Percentiles rank a stretch among this genome's conserved stretches.
phyloP scores from a whole-genome alignment of 2,113 vertebrate species.

The Oreochromis niloticus region DNA sequence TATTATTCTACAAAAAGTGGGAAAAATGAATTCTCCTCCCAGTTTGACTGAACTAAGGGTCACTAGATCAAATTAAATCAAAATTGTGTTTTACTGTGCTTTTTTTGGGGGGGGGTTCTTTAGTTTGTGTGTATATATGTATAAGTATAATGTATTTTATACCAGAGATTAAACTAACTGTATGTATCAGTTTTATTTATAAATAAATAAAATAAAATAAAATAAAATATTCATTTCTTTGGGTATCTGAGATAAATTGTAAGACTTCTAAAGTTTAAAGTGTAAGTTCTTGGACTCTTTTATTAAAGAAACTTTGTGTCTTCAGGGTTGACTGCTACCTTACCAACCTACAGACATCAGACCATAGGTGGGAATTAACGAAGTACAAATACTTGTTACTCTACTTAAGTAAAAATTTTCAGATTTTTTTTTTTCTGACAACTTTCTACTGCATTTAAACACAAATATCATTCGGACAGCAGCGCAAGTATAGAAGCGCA shows the following conservation, averaged over 20 bases:
- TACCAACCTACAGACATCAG: not conserved
- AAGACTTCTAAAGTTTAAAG: not conserved
- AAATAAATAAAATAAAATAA: too few relatives aligned
- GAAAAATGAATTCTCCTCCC: not conserved
- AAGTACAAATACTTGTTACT: too few relatives aligned
- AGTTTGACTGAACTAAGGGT: not conserved
- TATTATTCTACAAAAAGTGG: not conserved
- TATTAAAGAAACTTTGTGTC: too few relatives aligned
- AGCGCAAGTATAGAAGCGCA: too few relatives aligned
- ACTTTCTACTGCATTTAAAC: too few relatives aligned
- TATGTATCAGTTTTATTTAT: not conserved
- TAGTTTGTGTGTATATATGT: not conserved
- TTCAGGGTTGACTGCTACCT: not conserved
- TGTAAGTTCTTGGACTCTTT: not conserved
- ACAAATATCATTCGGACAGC: too few relatives aligned
- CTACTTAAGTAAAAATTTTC: too few relatives aligned
- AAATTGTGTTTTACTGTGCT: not conserved
- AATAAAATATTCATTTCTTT: not conserved
- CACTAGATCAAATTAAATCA: not conserved
- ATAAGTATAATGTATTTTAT: not conserved
- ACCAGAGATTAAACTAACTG: too few relatives aligned
- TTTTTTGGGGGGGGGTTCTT: not conserved
- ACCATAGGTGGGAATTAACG: too few relatives aligned
- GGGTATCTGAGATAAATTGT: not conserved
- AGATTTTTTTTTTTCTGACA: too few relatives aligned